These are phyloP conservation scores for Strix uralensis DNA, from an alignment of 2,113 vertebrate genomes.

Conservation along the genomic window DNA sequence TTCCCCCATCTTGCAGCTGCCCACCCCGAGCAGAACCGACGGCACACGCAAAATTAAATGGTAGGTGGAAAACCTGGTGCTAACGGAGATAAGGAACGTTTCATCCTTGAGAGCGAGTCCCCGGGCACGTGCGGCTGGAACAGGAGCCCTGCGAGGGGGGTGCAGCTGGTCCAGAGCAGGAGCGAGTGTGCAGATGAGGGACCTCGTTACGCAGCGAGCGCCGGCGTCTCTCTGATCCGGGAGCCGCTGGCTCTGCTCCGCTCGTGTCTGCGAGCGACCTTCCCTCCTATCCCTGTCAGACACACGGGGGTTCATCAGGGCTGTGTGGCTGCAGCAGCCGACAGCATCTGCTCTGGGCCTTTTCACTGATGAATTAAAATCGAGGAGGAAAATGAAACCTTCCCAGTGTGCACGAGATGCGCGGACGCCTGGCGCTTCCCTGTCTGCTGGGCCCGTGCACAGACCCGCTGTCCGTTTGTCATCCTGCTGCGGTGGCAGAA, in stretches of 20 bases:
- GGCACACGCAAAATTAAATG: rapidly evolving
- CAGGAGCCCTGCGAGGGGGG: neutral
- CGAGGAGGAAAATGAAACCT: neutral
- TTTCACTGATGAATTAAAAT: neutral
- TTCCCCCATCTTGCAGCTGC: neutral
- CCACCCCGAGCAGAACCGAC: neutral
- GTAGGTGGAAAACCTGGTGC: neutral
- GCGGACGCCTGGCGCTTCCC: neutral
- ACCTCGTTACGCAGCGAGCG: rapidly evolving
- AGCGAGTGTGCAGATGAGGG: neutral
- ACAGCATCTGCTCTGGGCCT: neutral
- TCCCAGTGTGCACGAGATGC: rapidly evolving
- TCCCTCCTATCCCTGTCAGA: neutral
- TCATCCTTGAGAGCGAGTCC: neutral
- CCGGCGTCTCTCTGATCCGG: rapidly evolving
- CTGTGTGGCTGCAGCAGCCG: neutral
- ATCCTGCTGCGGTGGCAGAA: neutral
- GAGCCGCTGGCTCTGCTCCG: neutral
- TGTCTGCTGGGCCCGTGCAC: neutral
- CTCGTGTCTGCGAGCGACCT: neutral
- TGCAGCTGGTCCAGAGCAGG: neutral
- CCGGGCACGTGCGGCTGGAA: neutral
- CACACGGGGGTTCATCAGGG: neutral
- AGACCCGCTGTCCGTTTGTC: neutral
- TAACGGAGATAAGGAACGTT: neutral